phyloP scores from a whole-genome alignment of 37 sponge, comb jelly and placozoan species.

The Ephydatia muelleri region DNA sequence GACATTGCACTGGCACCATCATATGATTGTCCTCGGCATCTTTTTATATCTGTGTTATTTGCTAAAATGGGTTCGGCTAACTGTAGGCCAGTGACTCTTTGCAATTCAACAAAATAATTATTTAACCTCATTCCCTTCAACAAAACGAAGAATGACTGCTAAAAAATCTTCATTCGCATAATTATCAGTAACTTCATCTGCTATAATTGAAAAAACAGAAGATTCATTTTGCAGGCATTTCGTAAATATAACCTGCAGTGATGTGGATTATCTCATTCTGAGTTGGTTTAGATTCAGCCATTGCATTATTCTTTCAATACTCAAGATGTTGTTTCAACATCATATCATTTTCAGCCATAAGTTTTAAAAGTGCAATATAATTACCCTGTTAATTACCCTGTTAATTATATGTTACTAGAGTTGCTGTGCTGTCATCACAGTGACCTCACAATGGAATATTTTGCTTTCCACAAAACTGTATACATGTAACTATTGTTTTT shows the following conservation, averaged over 20 bases:
- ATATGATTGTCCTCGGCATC: constrained; percentile 35
- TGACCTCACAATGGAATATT: not conserved
- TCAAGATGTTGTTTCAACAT: not conserved
- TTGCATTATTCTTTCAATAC: not conserved
- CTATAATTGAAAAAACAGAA: no score
- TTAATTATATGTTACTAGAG: not conserved
- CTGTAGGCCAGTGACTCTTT: no score
- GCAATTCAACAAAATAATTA: not conserved
- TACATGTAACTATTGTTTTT: no score
- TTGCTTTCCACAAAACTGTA: no score
- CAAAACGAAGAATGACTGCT: not conserved
- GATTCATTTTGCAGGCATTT: no score
- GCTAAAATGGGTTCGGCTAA: not conserved
- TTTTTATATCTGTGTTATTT: constrained; percentile 8
- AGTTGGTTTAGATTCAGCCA: not conserved
- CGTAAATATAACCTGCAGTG: not conserved
- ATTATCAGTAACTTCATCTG: not conserved
- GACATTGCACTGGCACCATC: constrained; percentile 14
- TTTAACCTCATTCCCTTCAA: not conserved
- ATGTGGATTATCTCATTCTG: not conserved
- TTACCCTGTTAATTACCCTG: no score
- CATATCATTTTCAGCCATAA: not conserved
- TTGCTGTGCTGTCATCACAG: not conserved
- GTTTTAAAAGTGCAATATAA: not conserved
- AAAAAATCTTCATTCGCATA: not conserved